Percentiles rank a stretch among this genome's conserved stretches.
These are phyloP conservation scores for Drosophila putrida DNA, from an alignment of 2,888 invertebrate genomes.

Conservation along the genomic window DNA sequence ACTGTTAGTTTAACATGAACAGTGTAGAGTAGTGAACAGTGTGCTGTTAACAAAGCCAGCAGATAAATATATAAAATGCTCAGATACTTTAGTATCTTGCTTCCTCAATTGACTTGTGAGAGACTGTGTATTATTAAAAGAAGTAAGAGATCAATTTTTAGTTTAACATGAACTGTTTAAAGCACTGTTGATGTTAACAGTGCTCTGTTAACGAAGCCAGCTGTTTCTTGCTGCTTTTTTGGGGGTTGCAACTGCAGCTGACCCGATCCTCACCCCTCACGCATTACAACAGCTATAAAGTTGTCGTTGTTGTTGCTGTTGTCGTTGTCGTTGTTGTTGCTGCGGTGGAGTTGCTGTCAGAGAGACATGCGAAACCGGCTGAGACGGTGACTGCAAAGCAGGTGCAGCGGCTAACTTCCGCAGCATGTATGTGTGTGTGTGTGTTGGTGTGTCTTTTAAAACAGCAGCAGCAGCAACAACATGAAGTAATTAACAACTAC, in stretches of 20 bases:
- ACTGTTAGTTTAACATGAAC: constrained; percentile 26
- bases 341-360: constrained; percentile 36
- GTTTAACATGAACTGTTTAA: constrained; percentile 15
- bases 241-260: constrained; percentile 66
- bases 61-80: no score
- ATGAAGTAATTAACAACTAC: constrained; percentile 80
- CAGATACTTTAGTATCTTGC: constrained; percentile 10
- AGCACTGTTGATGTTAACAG: constrained; percentile 16
- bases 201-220: constrained; percentile 36
- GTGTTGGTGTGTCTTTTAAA: constrained; percentile 52
- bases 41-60: constrained; percentile 38
- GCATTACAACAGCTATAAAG: constrained; percentile 72
- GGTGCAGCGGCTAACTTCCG: constrained; percentile 76
- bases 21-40: constrained; percentile 22
- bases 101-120: neutral
- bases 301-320: constrained; percentile 53
- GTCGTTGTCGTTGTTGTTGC: constrained; percentile 35
- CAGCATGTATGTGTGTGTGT: constrained; percentile 39
- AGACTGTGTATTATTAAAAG: constrained; percentile 13
- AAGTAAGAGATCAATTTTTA: constrained; percentile 35
- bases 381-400: constrained; percentile 66
- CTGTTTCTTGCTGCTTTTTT: constrained; percentile 33
- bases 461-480: constrained; percentile 62
- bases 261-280: constrained; percentile 50
- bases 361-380: constrained; percentile 72